These are phyloP conservation scores for Erpobdella octoculata DNA, from an alignment of 2,888 invertebrate genomes.

Conservation along the genomic window DNA sequence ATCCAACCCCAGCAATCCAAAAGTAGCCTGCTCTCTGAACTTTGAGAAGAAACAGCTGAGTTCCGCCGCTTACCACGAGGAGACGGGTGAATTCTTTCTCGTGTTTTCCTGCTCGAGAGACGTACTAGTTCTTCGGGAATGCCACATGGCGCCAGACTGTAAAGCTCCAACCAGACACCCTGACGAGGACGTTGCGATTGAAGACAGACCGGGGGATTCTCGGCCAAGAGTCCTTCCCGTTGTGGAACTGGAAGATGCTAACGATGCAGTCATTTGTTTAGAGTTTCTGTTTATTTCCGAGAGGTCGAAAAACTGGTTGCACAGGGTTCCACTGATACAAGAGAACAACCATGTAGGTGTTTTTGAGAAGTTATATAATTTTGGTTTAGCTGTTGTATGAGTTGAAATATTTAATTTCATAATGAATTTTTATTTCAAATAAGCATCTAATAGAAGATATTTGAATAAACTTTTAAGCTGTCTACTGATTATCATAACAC, in stretches of 20 bases:
- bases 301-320: not conserved
- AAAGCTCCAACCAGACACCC: not conserved
- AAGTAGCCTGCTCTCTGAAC: too few relatives aligned
- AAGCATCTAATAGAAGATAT: too few relatives aligned
- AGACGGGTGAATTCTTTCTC: not conserved
- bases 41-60: too few relatives aligned
- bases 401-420: too few relatives aligned
- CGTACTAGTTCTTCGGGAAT: not conserved
- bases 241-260: not conserved
- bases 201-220: not conserved
- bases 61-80: not conserved
- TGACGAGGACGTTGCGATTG: not conserved
- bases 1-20: too few relatives aligned
- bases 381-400: not conserved
- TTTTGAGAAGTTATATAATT: not conserved
- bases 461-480: too few relatives aligned
- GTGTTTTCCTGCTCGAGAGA: not conserved
- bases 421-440: too few relatives aligned
- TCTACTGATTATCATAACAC: too few relatives aligned
- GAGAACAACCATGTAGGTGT: not conserved
- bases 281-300: constrained; percentile 5
- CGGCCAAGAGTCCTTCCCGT: too few relatives aligned
- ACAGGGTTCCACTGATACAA: not conserved
- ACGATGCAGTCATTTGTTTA: not conserved
- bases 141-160: not conserved